A percentile compares a stretch with the other conserved stretches of the same genome.
Evolutionary conservation across 1,140 invertebrate species (phyloP).

Genomic region (Drosophila sturtevanti): DNA sequence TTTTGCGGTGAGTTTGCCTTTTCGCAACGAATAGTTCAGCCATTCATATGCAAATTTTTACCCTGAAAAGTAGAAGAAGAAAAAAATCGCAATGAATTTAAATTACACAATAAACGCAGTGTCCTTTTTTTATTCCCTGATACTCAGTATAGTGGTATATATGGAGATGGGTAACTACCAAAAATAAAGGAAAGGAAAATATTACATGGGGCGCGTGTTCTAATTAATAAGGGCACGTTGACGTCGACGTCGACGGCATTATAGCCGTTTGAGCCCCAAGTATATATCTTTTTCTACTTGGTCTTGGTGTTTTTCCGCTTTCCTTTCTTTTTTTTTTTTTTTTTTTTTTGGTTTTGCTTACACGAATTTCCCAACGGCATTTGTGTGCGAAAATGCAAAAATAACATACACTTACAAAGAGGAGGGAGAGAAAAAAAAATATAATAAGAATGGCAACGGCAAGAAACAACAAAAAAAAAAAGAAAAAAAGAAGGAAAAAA

Average conservation of each 20-base stretch:
- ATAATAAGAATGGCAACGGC: slow-evolving; percentile 4
- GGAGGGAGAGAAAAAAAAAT: slow-evolving; percentile 18
- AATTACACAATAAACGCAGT: slow-evolving; percentile 50
- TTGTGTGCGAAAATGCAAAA: slow-evolving; percentile 68
- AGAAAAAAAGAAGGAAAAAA: background rate
- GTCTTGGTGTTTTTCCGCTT: background rate
- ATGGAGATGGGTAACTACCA: slow-evolving; percentile 15
- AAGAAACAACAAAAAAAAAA: slow-evolving; percentile 20
- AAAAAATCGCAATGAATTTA: slow-evolving; percentile 69
- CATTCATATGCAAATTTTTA: slow-evolving; percentile 67
- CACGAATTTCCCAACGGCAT: slow-evolving; percentile 74
- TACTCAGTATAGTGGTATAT: slow-evolving; percentile 3
- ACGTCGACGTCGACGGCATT: slow-evolving; percentile 61
- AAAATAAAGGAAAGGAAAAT: slow-evolving; percentile 11
- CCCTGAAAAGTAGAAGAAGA: slow-evolving; percentile 25
- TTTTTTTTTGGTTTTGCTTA: slow-evolving; percentile 41
- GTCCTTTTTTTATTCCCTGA: slow-evolving; percentile 19
- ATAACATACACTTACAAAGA: slow-evolving; percentile 54
- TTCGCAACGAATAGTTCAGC: background rate
- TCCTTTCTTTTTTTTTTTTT: slow-evolving; percentile 40
- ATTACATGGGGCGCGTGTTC: slow-evolving; percentile 59
- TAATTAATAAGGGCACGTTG: slow-evolving; percentile 75
- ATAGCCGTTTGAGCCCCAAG: slow-evolving; percentile 67
- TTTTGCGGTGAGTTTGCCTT: background rate
- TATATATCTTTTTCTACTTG: slow-evolving; percentile 45